phyloP scores from a whole-genome alignment of 2,888 invertebrate genomes.

The Lasioglossum marginatum region DNA sequence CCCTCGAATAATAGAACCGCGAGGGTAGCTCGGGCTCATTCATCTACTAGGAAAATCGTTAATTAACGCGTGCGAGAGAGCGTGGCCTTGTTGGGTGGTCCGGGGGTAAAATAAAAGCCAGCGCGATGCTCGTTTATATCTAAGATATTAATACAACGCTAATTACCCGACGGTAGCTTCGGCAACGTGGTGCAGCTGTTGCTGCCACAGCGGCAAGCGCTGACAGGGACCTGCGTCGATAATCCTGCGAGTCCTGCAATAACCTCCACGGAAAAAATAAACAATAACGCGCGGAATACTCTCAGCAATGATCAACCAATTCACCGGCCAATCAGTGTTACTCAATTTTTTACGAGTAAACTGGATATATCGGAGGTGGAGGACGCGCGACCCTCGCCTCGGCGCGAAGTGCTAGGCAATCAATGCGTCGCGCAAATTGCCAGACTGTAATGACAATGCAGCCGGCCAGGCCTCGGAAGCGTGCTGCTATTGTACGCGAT shows the following conservation, averaged over 20 bases:
- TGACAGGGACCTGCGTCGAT: slow-evolving; percentile 20
- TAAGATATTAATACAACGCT: slow-evolving; percentile 59
- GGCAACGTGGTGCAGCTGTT: not conserved
- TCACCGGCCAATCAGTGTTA: slow-evolving; percentile 55
- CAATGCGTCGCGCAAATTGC: slow-evolving; percentile 24
- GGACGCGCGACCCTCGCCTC: slow-evolving; percentile 23
- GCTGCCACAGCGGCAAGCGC: slow-evolving; percentile 26
- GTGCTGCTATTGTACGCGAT: not conserved
- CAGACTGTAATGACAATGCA: slow-evolving; percentile 15
- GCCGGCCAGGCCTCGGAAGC: not conserved
- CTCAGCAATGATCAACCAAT: slow-evolving; percentile 45
- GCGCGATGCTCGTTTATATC: slow-evolving; percentile 56
- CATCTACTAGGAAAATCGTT: slow-evolving; percentile 46
- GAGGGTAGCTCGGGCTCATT: slow-evolving; percentile 7
- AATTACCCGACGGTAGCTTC: slow-evolving; percentile 57
- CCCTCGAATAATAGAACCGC: slow-evolving; percentile 22
- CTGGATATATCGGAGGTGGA: slow-evolving; percentile 37
- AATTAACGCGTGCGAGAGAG: slow-evolving; percentile 49
- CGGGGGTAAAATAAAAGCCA: slow-evolving; percentile 33
- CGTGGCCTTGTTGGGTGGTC: slow-evolving; percentile 53
- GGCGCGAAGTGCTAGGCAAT: slow-evolving; percentile 32
- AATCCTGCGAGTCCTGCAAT: slow-evolving; percentile 16
- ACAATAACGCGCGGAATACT: slow-evolving; percentile 50
- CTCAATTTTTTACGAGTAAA: slow-evolving; percentile 53
- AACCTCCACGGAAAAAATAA: not conserved